Base-by-base conservation (phyloP, 2,797 vertebrate genomes). In the Tenualosa ilisha region DNA sequence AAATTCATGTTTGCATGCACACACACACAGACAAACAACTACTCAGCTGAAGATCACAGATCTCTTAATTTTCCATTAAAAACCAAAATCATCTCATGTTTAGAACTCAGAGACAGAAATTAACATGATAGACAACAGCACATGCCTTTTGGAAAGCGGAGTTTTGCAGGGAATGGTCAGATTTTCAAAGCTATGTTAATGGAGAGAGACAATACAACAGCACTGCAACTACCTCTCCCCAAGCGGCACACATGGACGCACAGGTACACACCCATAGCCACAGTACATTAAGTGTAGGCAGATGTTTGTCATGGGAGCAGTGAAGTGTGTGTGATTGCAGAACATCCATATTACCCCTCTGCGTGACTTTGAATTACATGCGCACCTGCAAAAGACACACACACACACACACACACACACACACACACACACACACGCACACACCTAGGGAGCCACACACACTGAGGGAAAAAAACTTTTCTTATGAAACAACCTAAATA, bases 261-360 rank as follows among this genome's bases (percentile, higher is more conserved):
- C 46, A 81, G 72, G 26, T 82, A 82, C 53, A n/a, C 59, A 81
- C 26, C 72, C 50, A 51, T 50, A 84, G 17, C 63, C 26, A 49
- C n/a, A 17, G 22, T 56, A 63, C 53, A 63, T 31, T 82, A 65
- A 65, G 49, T 79, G 72, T 79, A 79, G 72, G 37, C 40, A 46
- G 37, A 20, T 43, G 72, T 79, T 79, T 51, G 53, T 81, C 83
- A 68, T 20, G 51, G 4, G 72, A 53, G 79, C 54, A 6, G 4
- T 81, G 46, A 83, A 50, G 86, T 82, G 81, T 86, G 51, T 61
- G 13, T 87, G 81, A 82, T 79, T 79, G 72, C 72, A 22, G 72
- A 79, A 43, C 72, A 22, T 79, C 43, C 20, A 22, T 46, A 20
- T 79, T 46, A 46, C 72, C 72, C 37, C 72, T 43, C 37, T 13